Evolutionary conservation across 2,888 invertebrate species (phyloP), one percentile per base, ranked within the genome.

Genomic region (Tetragonisca angustula): DNA sequence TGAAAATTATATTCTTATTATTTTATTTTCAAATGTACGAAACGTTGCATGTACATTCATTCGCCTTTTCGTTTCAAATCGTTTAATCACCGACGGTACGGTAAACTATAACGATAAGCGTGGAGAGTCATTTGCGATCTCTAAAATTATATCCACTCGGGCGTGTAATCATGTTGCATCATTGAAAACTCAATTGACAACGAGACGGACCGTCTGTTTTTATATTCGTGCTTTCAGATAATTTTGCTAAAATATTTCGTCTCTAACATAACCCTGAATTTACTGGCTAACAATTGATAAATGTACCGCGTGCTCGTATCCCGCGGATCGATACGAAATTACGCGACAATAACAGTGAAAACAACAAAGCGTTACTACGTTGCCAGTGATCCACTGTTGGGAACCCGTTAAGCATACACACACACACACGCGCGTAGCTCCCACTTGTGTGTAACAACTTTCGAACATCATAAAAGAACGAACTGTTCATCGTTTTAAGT

Each of bases 381-480:
- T 56, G 13, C 43, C 21, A 19, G 27, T 50, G 19, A 15, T 24
- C 2, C 5, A 4, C 5, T 50, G 9, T 50, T 19, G 24, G 4
- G 27, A 50, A 68, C 11, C 27, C 13, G 27, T 70, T 36, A 56
- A 56, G 11, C 2, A 43, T 6, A 5, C 32, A 52, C 32, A 17
- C 2, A 6, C 17, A 36, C 32, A 17, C 2, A 6, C 17, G n/a
- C 32, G n/a, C 32, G 2, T 13, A 43, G 13, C 13, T n/a, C 5
- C 4, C 5, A 27, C 9, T 19, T 62, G 32, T 56, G 21, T 61
- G 15, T 32, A 72, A 49, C 6, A 59, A 49, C 49, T 62, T 62
- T 72, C 32, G 21, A 15, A 50, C 21, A 72, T 71, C 36, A 59
- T 71, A 24, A 59, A 43, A 24, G 24, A 72, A 72, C 49, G 61